Conservation (phyloP, 2,113 vertebrate species). For the Andinoacara biseriatus region DNA sequence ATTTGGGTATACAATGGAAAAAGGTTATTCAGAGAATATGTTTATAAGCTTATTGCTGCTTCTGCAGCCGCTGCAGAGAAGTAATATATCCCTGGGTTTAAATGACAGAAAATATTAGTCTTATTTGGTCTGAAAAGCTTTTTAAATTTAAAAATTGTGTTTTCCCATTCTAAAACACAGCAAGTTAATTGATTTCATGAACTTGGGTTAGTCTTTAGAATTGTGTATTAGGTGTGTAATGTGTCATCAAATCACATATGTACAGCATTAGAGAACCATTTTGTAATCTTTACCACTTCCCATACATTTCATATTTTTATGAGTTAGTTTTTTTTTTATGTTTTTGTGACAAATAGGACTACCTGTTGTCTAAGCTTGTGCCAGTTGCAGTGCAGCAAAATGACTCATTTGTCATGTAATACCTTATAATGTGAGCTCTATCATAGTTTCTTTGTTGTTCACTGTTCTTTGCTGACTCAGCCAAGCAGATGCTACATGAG, state of each 20-base stretch:
- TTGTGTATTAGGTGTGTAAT: background rate
- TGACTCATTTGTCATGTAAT: too few relatives aligned
- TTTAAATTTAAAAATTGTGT: background rate
- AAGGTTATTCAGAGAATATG: constrained; percentile 7
- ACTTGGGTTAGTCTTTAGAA: background rate
- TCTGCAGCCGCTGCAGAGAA: constrained; percentile 13
- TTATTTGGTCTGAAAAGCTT: background rate
- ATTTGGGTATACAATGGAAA: constrained; percentile 16
- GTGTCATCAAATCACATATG: background rate
- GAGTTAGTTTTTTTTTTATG: background rate
- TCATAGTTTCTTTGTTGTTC: too few relatives aligned
- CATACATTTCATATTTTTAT: background rate
- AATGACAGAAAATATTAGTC: background rate
- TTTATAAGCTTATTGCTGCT: background rate
- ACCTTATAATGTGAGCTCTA: too few relatives aligned
- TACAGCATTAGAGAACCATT: background rate
- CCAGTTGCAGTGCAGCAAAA: too few relatives aligned
- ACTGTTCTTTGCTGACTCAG: too few relatives aligned
- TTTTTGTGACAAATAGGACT: background rate
- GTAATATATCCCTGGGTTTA: background rate
- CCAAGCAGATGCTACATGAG: background rate
- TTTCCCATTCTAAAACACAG: background rate
- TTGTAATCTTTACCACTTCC: background rate
- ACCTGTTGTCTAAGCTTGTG: background rate
- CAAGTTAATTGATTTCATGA: background rate